Base-by-base conservation (phyloP, 2,888 invertebrate genomes). In the Drosophila dives region DNA sequence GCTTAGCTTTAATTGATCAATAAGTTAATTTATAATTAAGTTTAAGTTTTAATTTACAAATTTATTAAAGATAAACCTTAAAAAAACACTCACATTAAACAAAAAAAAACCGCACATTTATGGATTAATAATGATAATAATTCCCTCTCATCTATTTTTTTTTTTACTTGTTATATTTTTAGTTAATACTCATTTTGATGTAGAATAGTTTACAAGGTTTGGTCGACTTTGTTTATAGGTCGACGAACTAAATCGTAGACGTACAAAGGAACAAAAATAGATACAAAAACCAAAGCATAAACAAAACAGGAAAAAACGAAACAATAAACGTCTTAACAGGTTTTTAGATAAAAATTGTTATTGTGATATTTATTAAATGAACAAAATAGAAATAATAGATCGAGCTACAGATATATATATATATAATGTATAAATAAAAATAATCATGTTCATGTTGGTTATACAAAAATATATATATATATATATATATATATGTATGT, bases 171-270 rank as follows among this genome's bases (percentile, higher is more conserved):
- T 29, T n/a, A 20, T 2, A 20, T 23, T 23, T 32, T 32, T 26
- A 15, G 36, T 63, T 36, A 23, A 12, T 40, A 10, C 26, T 48
- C 17, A 49, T 64, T 36, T 12, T 23, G 32, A 64, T 61, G 29
- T 26, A n/a, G 23, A 48, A 36, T 48, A 60, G 23, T 38, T 45
- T 36, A 48, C 17, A 29, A 63, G 38, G 40, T 64, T 50, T 61
- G 38, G 36, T 32, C n/a, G 32, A 64, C 38, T 32, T 32, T 29
- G 32, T 55, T 51, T 64, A 34, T 20, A 45, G 68, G 56, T 67
- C 68, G 48, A 68, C 68, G 68, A 69, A 69, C 68, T 48, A 69
- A 59, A 68, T 36, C 58, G 23, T 42, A 67, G 11, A 29, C 20
- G 64, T 20, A 23, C n/a, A 59, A 59, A 26, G 49, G 59, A 61